Evolutionary conservation across 2,888 invertebrate genomes (phyloP), one percentile per base, ranked within the genome.

Genomic region (Drosophila tanythrix): DNA sequence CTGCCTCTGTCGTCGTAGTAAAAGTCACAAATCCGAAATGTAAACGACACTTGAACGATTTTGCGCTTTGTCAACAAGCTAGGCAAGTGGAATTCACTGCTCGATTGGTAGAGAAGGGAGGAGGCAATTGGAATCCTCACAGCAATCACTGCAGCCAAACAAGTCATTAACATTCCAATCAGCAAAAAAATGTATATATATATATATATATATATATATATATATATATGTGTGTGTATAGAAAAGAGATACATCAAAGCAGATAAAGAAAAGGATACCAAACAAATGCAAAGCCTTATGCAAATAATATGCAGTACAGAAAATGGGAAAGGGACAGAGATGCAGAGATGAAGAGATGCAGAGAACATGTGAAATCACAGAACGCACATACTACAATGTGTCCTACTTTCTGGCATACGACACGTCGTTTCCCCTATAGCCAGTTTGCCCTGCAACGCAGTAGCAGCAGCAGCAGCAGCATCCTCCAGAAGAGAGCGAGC

Each of bases 381-480:
- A 56, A 57, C 62, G 67, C 76, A 70, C 60, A 52, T 55, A 51
- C 58, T 59, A 51, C 58, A 77, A 64, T 72, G 82, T 85, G 85
- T 85, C 85, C 85, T 88, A 85, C 75, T 86, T 85, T 85, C 69
- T 76, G 81, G 74, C 79, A 84, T 79, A 77, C 79, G 18, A 55
- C 65, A 50, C 58, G 36, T 43, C 35, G 58, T 70, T 82, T 81
- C 82, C 81, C 81, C 78, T 78, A 71, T 43, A 67, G 27, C 13
- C 48, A 48, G 31, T 40, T 61, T 51, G 31, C 10, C 27, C 51
- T 56, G 63, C 46, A 52, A 68, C 51, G 52, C 50, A 55, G 35
- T 18, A 55, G 21, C 43, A 55, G n/a, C 4, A n/a, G 40, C 35
- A 35, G 35, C 13, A 46, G 13, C 43, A 55, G 62, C 60, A 63